A percentile compares a stretch with the other conserved stretches of the same genome.
phyloP scores from a whole-genome alignment of 2,888 invertebrate species.

The Drosophila pseudotakahashii region DNA sequence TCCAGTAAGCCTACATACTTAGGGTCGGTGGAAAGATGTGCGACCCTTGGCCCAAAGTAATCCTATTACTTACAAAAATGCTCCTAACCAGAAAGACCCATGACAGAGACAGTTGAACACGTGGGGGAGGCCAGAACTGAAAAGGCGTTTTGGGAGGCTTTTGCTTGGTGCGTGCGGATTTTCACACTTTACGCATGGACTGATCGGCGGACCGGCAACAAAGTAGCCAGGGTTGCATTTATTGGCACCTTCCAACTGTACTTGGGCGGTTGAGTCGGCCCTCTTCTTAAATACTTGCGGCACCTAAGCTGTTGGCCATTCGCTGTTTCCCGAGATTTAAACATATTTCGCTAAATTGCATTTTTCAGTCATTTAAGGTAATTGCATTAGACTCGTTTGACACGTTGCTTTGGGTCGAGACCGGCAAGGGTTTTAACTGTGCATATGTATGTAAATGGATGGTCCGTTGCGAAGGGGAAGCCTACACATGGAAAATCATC shows the following conservation, averaged over 20 bases:
- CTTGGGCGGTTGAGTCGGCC: background rate
- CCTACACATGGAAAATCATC: background rate
- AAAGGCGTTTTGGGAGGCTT: slow-evolving; percentile 7
- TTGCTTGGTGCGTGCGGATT: slow-evolving; percentile 64
- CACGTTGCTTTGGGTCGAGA: slow-evolving; percentile 20
- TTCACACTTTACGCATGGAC: slow-evolving; percentile 73
- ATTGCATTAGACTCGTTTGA: slow-evolving; percentile 79
- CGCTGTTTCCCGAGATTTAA: slow-evolving; percentile 19
- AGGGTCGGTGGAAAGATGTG: slow-evolving; percentile 28
- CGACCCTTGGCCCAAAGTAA: slow-evolving; percentile 52
- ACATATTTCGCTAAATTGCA: slow-evolving; percentile 78
- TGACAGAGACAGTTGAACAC: background rate
- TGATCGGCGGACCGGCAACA: background rate
- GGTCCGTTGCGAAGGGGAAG: background rate
- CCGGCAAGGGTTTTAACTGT: background rate
- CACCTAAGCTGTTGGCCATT: slow-evolving; percentile 20
- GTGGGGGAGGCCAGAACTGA: background rate
- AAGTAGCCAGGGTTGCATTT: slow-evolving; percentile 23
- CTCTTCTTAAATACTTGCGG: slow-evolving; percentile 11
- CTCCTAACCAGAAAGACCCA: slow-evolving; percentile 50
- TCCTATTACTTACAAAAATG: slow-evolving; percentile 73
- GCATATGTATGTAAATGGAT: background rate
- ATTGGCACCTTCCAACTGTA: slow-evolving; percentile 31
- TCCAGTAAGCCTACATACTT: background rate
- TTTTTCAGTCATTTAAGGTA: slow-evolving; percentile 73